Evolutionary conservation across 2,797 vertebrate genomes (phyloP), one percentile per base, ranked within the genome.

Genomic region (Acanthopagrus latus): DNA sequence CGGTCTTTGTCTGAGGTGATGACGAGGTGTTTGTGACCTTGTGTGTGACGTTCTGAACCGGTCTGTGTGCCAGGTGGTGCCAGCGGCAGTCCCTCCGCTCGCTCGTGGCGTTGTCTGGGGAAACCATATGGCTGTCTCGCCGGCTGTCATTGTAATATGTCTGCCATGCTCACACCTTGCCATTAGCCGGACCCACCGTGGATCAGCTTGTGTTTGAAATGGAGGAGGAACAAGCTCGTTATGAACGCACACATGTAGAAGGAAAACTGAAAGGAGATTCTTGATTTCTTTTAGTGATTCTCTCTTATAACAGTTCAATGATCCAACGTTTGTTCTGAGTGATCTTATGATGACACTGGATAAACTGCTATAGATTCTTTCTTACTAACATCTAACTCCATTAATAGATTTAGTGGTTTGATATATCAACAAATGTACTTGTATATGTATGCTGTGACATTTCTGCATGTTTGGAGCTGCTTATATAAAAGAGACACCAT

Each of bases 51-150:
- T 73, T 85, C 77, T 76, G 64, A 38, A 74, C 50, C 2, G 17
- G 51, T 66, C 72, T 76, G 78, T 71, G 85, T 67, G 75, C 87
- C 92, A 89, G 93, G 80, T 91, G 91, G 86, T 74, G 76, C 78
- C 83, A 88, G 88, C 78, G 41, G 81, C 64, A 73, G 86, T 78
- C 59, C 48, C 41, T 76, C 68, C 62, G 43, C 76, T 52, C 38
- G 60, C 71, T 57, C 3, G 18, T 25, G 41, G 68, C 3, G 17
- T 65, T 51, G 78, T 85, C 82, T 85, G 73, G 27, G 44, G 52
- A 55, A 21, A 71, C 83, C 91, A 90, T 90, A 89, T 89, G 90
- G 85, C 77, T 7, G 80, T 90, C 90, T 88, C 83, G 50, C 84
- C 62, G 52, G 74, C 88, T 90, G 79, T 83, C 85, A 72, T 52